A percentile compares a stretch with the other conserved stretches of the same genome.
Evolutionary conservation across 2,797 vertebrate genomes (phyloP).

Genomic region (Choloepus didactylus): DNA sequence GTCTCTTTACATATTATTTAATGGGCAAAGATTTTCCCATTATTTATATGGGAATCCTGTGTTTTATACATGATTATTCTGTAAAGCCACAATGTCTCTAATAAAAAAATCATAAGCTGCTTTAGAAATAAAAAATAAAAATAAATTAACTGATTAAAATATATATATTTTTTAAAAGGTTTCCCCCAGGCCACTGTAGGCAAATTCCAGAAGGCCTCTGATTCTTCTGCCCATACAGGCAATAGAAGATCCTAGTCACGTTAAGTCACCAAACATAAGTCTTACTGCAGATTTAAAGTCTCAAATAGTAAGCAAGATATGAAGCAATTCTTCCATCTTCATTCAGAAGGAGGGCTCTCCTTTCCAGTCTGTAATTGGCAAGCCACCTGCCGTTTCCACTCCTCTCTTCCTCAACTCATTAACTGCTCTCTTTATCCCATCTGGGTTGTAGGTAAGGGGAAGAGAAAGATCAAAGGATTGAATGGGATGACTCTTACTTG

Average conservation of each 20-base stretch:
- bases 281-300: neutral
- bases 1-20: neutral
- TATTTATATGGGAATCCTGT: too few species aligned
- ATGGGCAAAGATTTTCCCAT: neutral
- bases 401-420: neutral
- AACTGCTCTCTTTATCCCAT: neutral
- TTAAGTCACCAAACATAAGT: conserved; percentile 40
- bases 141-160: too few species aligned
- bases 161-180: too few species aligned
- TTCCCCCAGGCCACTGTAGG: neutral
- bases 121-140: too few species aligned
- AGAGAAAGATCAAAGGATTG: neutral
- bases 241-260: neutral
- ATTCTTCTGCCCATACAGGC: neutral
- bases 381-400: neutral
- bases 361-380: neutral
- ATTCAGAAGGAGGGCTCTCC: neutral
- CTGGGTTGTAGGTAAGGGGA: neutral
- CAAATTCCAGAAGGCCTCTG: neutral
- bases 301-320: neutral
- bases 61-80: too few species aligned
- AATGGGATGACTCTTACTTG: neutral
- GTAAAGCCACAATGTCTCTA: too few species aligned
- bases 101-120: too few species aligned
- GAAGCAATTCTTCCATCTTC: neutral